phyloP scores from a whole-genome alignment of 2,797 vertebrate genomes.

The Vespertilio murinus region DNA sequence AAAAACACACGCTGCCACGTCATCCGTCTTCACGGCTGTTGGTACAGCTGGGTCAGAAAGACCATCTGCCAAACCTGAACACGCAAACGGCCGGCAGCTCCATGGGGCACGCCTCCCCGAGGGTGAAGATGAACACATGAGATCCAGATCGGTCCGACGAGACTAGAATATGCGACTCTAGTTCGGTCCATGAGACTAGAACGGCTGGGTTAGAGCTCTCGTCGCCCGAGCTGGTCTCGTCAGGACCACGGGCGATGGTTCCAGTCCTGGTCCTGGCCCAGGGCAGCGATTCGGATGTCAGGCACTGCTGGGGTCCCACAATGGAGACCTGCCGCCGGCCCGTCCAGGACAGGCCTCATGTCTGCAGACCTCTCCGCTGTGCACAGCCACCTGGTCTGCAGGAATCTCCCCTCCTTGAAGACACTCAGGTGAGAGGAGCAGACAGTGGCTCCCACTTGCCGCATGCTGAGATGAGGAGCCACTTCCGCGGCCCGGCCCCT shows the following conservation, averaged over 20 bases:
- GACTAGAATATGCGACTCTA: too few relatives aligned
- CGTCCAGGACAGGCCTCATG: not conserved
- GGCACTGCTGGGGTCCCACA: not conserved
- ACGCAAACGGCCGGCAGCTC: not conserved
- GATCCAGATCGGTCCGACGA: not conserved
- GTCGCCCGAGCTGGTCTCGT: not conserved
- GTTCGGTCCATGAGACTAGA: not conserved
- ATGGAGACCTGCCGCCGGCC: not conserved
- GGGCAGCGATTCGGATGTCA: not conserved
- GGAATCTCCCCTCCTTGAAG: not conserved
- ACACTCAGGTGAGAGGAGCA: not conserved
- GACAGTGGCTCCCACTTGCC: not conserved
- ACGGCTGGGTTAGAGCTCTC: not conserved
- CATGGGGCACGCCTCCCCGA: not conserved
- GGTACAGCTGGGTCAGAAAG: not conserved
- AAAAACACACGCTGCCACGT: not conserved
- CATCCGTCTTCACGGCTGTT: not conserved
- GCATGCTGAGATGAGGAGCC: not conserved
- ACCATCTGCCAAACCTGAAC: not conserved
- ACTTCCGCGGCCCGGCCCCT: not conserved
- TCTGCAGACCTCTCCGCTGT: not conserved
- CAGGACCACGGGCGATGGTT: not conserved
- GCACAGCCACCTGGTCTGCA: not conserved
- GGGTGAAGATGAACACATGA: not conserved
- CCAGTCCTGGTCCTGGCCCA: not conserved